phyloP scores from a whole-genome alignment of 2,888 invertebrate genomes.

The Catocala sponsa region DNA sequence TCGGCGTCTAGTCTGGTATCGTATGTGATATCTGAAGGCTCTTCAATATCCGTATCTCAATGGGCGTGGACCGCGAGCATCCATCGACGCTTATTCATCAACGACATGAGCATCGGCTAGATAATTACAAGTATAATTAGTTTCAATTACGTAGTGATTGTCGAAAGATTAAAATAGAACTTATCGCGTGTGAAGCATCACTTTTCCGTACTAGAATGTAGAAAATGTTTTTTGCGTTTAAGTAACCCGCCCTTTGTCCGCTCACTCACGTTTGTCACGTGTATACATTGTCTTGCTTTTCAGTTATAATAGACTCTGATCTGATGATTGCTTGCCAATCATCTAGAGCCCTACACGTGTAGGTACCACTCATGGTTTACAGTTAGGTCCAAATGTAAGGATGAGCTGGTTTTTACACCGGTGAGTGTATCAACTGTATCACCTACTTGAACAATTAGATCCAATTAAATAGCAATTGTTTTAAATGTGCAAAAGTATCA shows the following conservation, averaged over 20 bases:
- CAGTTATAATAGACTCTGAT: conserved; percentile 68
- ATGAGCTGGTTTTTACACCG: too few species aligned
- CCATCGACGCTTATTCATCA: conserved; percentile 49
- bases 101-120: conserved; percentile 53
- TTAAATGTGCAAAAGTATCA: too few species aligned
- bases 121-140: conserved; percentile 75
- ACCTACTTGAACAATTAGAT: not conserved
- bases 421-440: not conserved
- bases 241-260: conserved; percentile 72
- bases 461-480: not conserved
- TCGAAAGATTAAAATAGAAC: conserved; percentile 85
- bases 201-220: conserved; percentile 79
- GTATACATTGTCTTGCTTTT: conserved; percentile 73
- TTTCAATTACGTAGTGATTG: conserved; percentile 79
- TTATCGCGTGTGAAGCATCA: conserved; percentile 81
- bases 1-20: not conserved
- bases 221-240: conserved; percentile 70
- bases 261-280: conserved; percentile 77
- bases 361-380: conserved; percentile 13
- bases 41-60: too few species aligned
- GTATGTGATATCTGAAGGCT: not conserved
- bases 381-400: too few species aligned
- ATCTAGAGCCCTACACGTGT: conserved; percentile 67
- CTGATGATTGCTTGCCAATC: conserved; percentile 76
- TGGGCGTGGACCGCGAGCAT: conserved; percentile 22